Base-by-base conservation (phyloP, 1,140 invertebrate genomes). In the Leptopilina clavipes region DNA sequence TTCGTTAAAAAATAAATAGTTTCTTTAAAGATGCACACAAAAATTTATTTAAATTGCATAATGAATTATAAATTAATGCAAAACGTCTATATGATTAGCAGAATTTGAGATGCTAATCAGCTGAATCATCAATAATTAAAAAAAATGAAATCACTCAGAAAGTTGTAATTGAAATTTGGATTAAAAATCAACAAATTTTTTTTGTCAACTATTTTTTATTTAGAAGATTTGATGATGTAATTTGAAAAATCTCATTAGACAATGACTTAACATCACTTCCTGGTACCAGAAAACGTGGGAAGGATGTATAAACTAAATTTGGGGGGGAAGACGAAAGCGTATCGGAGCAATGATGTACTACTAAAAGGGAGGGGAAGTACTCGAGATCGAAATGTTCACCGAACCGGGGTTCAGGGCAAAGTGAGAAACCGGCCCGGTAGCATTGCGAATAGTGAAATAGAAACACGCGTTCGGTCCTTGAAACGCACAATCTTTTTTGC, bases 361-460 rank as follows among this genome's bases (percentile, higher is more conserved):
- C 65, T 22, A 8, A 70, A 48, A 73, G 77, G 79, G 56, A 78
- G 81, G 78, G 65, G 70, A 40, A 72, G 54, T 73, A 71, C 48
- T 59, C 73, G 70, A 56, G 22, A 74, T 72, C 76, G 31, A 48
- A 77, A 31, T 77, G 74, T 14, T 22, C 44, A 56, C 43, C 40
- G 76, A 79, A 73, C 52, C 72, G 54, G n/a, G 72, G 71, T n/a
- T 83, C 78, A 22, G 56, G 25, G 22, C 56, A 18, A 12, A 79
- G 71, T 31, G 74, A 76, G 78, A 72, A 72, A 65, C 75, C 74
- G 78, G 76, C 65, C 76, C 76, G 75, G 74, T 82, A 77, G 54
- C 79, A 81, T 71, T 81, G 44, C 76, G 40, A 75, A 56, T 73
- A 71, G 79, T 45, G 76, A 83, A 81, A 77, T 40, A 79, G 75